Evolutionary conservation across 2,888 invertebrate species (phyloP), one percentile per base, ranked within the genome.

Genomic region (Synanthedon myopaeformis): DNA sequence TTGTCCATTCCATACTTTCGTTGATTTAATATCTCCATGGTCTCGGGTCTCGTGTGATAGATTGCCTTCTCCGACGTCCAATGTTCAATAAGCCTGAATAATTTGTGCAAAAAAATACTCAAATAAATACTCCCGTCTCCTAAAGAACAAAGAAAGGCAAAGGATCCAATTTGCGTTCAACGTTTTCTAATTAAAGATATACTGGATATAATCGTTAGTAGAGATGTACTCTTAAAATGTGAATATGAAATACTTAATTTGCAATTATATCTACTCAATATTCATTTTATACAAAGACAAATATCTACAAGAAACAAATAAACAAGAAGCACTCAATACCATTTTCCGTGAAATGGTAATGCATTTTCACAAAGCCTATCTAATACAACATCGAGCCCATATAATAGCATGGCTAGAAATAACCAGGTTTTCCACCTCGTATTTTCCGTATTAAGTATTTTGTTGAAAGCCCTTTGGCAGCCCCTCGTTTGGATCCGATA

Each of bases 361-460:
- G 61, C 61, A 63, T 62, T 62, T 53, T 57, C 57, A 58, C 63
- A 64, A 68, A 73, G 72, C 76, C 73, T 68, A 61, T 61, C 55
- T 61, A 64, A 65, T 64, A 63, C 59, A 61, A 58, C 63, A 67
- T 61, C 62, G 61, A 66, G 60, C 66, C 64, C 66, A 65, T 69
- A 75, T 76, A 76, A 76, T 71, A 73, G 63, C 61, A 59, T 55
- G 61, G 58, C 63, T 69, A 69, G 73, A 66, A 69, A 76, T 78
- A 82, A 82, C 74, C 76, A 75, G 73, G 72, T 73, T 78, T 78
- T 74, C 70, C 64, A 76, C 76, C 73, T 79, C 79, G 73, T 76
- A 82, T 83, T 84, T 83, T 77, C 73, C 75, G 72, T 76, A 78
- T 79, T 80, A 80, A 80, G 82, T 77, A 82, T 82, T 82, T 79